phyloP scores from a whole-genome alignment of 2,797 vertebrate species.

The Rhabdophis nuchalis region DNA sequence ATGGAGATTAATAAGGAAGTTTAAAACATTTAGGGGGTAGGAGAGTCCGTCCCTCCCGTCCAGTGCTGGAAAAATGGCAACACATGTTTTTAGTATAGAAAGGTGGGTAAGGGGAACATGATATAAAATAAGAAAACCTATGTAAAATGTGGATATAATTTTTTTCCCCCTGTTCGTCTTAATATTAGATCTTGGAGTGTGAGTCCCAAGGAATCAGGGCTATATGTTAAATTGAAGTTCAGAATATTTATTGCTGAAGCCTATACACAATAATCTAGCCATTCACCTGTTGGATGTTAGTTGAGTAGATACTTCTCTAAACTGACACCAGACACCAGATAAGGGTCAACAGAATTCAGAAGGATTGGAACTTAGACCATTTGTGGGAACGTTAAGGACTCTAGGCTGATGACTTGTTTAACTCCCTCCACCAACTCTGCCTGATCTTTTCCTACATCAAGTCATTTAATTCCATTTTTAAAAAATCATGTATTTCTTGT shows the following conservation, averaged over 20 bases:
- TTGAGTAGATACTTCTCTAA: not conserved
- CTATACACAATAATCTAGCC: not conserved
- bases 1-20: not conserved
- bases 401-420: not conserved
- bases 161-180: not conserved
- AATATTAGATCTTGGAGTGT: not conserved
- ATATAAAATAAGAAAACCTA: not conserved
- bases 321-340: not conserved
- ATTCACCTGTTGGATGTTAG: not conserved
- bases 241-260: not conserved
- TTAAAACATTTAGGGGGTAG: not conserved
- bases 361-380: not conserved
- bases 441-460: not conserved
- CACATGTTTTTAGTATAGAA: not conserved
- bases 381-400: not conserved
- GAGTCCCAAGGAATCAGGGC: not conserved
- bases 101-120: not conserved
- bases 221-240: not conserved
- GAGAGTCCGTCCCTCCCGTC: not conserved
- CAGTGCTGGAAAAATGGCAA: not conserved
- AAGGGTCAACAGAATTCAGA: not conserved
- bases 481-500: not conserved
- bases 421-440: not conserved
- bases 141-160: not conserved
- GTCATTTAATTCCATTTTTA: not conserved